Base-by-base conservation (phyloP, 1,140 invertebrate genomes). In the Geopemphigus sp. region DNA sequence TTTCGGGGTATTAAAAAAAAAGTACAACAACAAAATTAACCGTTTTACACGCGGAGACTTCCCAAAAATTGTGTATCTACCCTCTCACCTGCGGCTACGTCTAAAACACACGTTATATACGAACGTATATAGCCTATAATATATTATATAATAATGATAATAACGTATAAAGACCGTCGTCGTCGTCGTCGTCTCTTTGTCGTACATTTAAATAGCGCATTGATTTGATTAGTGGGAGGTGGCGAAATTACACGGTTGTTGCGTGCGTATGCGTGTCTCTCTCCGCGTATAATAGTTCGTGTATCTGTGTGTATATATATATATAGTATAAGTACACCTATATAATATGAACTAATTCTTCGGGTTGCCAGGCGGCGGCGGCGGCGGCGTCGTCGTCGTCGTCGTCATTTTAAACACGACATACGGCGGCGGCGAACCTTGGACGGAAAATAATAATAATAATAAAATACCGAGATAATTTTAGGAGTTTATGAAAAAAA, bases 221-320 rank as follows among this genome's bases (percentile, higher is more conserved):
- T 29, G 57, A 78, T 78, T 78, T 61, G 73, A 78, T 78, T 50
- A 26, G 74, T 78, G 74, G 74, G 74, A 63, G 74, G 57, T 63
- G 74, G 74, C 74, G 74, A 61, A 78, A 78, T 78, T 78, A 78
- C 57, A 78, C 74, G 74, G 74, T 78, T 63, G 74, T 78, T 78
- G 74, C 39, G 32, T 72, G 68, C 74, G 57, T 63, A 54, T 59
- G 74, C 74, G 74, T 78, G 74, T 59, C 68, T 68, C 22, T 32
- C 17, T 22, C 63, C 15, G n/a, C 54, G 17, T 56, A 56, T n/a
- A 56, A 53, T 12, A 53, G n/a, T n/a, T n/a, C n/a, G n/a, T n/a
- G n/a, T n/a, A n/a, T n/a, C n/a, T n/a, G n/a, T n/a, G n/a, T n/a
- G n/a, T n/a, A n/a, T n/a, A 39, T 32, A 64, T 19, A 32, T 32